phyloP scores from a whole-genome alignment of 2,113 vertebrate genomes.

The Hydrochoerus hydrochaeris region DNA sequence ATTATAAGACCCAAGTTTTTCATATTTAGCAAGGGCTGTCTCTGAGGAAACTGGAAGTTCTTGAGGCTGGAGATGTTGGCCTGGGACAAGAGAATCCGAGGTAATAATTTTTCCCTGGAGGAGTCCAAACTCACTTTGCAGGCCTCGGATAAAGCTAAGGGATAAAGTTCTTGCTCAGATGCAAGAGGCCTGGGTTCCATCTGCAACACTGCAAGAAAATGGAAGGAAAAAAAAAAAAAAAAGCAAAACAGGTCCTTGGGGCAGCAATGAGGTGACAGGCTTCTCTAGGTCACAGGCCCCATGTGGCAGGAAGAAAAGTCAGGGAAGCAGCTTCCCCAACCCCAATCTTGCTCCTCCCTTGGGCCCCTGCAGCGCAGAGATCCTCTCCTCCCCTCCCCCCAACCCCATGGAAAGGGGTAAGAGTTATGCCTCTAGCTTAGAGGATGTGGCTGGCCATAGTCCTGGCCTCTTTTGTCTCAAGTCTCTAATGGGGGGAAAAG shows the following conservation, averaged over 20 bases:
- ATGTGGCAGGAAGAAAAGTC: constrained; percentile 34
- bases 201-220: neutral
- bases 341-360: constrained; percentile 49
- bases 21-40: neutral
- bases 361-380: constrained; percentile 53
- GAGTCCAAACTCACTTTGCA: neutral
- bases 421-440: neutral
- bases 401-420: neutral
- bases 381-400: constrained; percentile 28
- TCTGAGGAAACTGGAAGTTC: neutral
- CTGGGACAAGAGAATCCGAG: constrained; percentile 44
- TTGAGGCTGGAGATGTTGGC: neutral
- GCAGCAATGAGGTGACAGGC: neutral
- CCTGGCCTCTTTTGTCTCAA: constrained; percentile 58
- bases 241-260: neutral
- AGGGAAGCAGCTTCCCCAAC: neutral
- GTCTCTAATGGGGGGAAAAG: neutral
- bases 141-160: neutral
- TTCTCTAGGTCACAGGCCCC: constrained; percentile 2
- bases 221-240: neutral
- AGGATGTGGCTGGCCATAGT: neutral
- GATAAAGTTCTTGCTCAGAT: neutral
- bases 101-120: neutral
- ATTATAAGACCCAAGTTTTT: neutral
- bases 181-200: neutral